A percentile compares a stretch with the other conserved stretches of the same genome.
phyloP scores from a whole-genome alignment of 2,797 vertebrate genomes.

The Chrysocyon brachyurus region DNA sequence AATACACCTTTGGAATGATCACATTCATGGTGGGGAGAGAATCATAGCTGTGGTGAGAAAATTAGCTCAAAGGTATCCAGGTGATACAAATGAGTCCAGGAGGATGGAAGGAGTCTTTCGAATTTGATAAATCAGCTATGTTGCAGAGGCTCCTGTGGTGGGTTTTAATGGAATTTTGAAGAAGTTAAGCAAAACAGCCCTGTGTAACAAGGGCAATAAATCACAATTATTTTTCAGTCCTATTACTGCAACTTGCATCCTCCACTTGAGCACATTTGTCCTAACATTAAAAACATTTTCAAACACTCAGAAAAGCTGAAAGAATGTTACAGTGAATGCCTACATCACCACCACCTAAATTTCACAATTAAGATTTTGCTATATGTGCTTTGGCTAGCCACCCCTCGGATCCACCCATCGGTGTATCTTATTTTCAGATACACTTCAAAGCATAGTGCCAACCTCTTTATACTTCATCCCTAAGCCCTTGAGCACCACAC shows the following conservation, averaged over 20 bases:
- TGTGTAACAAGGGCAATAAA: constrained; percentile 3
- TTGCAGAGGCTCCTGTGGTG: not conserved
- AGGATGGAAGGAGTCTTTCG: not conserved
- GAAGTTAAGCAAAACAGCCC: not conserved
- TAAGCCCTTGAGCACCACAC: not conserved
- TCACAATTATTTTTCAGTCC: constrained; percentile 66
- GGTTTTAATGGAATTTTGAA: constrained; percentile 51
- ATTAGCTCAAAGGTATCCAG: constrained; percentile 8
- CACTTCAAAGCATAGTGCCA: not conserved
- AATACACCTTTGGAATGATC: not conserved
- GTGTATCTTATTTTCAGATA: not conserved
- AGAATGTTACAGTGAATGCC: not conserved
- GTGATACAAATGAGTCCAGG: not conserved
- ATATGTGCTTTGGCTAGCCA: not conserved
- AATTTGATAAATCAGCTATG: constrained; percentile 19
- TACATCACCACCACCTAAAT: not conserved
- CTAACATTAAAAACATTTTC: constrained; percentile 27
- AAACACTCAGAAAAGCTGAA: not conserved
- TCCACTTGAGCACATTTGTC: not conserved
- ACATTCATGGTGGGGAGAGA: not conserved
- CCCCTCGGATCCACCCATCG: not conserved
- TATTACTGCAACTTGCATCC: constrained; percentile 16
- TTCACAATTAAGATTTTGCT: not conserved
- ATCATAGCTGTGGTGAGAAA: not conserved
- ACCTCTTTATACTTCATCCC: not conserved